Evolutionary conservation across 1,140 invertebrate species (phyloP), one percentile per base, ranked within the genome.

Genomic region (Marisa cornuarietis): DNA sequence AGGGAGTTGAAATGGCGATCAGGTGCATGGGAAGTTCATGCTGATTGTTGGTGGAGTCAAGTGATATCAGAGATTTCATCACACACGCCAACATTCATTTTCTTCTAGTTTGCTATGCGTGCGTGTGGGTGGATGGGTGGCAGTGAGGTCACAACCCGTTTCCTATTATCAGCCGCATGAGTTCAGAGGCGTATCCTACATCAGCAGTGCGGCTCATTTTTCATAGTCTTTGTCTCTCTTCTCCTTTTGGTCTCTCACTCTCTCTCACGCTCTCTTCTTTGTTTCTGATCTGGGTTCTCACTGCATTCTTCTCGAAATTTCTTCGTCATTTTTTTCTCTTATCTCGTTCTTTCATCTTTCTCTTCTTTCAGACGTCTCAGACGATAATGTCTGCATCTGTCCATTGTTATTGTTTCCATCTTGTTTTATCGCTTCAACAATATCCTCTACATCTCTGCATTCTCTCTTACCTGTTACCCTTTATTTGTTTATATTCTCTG

Each of bases 201-300:
- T 42, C 31, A 42, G 6, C 31, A 42, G 31, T 42, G 31, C 6
- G 6, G 31, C 31, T 42, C n/a, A n/a, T 54, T 7, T 54, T 54
- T 54, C 7, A 54, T 9, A 54, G 52, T 31, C 42, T 24, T 62
- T 0, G 26, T 62, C 24, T 75, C 51, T 31, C 11, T 58, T 58
- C 54, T 54, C 20, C 24, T 49, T 72, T 52, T 52, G n/a, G 31
- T 51, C 49, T 52, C 71, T 72, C 42, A 52, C 71, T 72, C 42
- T 72, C 49, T 74, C 72, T 74, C 72, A 54, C 42, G 2, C 51
- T 74, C 42, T 74, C 72, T 74, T n/a, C 51, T 74, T 51, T 74
- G 31, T 74, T 51, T 74, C 49, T 74, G 26, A 54, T 51, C n/a
- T n/a, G n/a, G n/a, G n/a, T n/a, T 73, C 71, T 73, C 71, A 49